Evolutionary conservation across 2,888 invertebrate species (phyloP).

Genomic region (Nomada ruficornis): DNA sequence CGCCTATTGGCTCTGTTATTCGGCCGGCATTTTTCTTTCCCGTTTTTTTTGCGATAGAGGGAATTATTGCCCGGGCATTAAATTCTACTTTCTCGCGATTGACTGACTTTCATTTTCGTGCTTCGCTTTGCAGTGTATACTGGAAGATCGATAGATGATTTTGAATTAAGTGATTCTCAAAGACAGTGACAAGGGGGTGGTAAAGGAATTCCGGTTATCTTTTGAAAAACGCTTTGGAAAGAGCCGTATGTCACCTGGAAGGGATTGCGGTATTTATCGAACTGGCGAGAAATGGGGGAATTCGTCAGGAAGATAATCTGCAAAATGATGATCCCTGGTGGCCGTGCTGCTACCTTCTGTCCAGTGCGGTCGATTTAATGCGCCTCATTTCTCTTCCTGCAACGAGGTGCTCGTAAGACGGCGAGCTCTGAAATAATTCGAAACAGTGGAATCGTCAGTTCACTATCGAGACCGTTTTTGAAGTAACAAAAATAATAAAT

Average conservation of each 20-base stretch:
- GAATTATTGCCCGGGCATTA: slow-evolving; percentile 53
- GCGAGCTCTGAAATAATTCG: slow-evolving; percentile 4
- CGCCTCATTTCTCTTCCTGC: slow-evolving; percentile 71
- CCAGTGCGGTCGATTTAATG: slow-evolving; percentile 76
- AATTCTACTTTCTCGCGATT: slow-evolving; percentile 12
- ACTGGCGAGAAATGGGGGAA: slow-evolving; percentile 54
- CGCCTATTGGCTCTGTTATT: slow-evolving; percentile 76
- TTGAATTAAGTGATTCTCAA: neutral
- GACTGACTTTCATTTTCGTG: neutral
- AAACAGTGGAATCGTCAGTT: neutral
- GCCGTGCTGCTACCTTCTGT: slow-evolving; percentile 77
- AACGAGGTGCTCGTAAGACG: slow-evolving; percentile 43
- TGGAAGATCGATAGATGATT: neutral
- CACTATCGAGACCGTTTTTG: neutral
- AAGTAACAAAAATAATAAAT: neutral
- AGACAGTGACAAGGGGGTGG: neutral
- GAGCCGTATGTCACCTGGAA: slow-evolving; percentile 60
- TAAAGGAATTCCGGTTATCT: slow-evolving; percentile 35
- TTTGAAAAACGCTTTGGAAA: slow-evolving; percentile 5
- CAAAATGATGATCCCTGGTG: slow-evolving; percentile 64
- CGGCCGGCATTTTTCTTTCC: slow-evolving; percentile 53
- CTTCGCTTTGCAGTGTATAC: neutral
- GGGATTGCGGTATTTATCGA: slow-evolving; percentile 54
- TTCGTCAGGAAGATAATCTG: slow-evolving; percentile 70
- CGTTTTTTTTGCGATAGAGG: slow-evolving; percentile 50